Percentiles rank a stretch among this genome's conserved stretches.
Conservation (phyloP, 2,888 invertebrate species). For the Aspidiotus rigidus region DNA sequence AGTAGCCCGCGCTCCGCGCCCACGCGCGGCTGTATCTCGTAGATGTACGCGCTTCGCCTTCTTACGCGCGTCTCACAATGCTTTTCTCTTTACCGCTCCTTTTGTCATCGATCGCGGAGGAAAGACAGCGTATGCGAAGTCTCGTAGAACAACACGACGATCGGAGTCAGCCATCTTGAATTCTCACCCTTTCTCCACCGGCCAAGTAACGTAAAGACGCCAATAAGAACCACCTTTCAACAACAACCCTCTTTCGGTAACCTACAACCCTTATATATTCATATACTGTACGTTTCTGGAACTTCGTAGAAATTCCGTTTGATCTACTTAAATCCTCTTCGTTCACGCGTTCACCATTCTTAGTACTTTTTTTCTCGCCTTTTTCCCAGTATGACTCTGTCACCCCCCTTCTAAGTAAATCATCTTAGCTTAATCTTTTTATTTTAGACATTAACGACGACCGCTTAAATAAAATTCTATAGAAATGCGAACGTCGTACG, state of each 20-base stretch:
- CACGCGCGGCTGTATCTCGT: too few species aligned
- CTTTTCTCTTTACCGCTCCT: slow-evolving; percentile 4
- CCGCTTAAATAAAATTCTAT: too few species aligned
- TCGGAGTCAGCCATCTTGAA: slow-evolving; percentile 18
- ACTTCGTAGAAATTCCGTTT: slow-evolving; percentile 5
- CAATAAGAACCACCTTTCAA: slow-evolving; percentile 33
- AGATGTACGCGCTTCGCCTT: background rate
- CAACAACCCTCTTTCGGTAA: slow-evolving; percentile 30
- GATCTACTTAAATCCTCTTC: slow-evolving; percentile 4
- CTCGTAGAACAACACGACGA: slow-evolving; percentile 1
- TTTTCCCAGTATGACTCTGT: too few species aligned
- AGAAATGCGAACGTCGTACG: too few species aligned
- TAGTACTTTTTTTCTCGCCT: too few species aligned
- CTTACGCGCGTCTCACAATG: background rate
- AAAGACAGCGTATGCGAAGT: background rate
- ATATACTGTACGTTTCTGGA: slow-evolving; percentile 3
- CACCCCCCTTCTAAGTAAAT: too few species aligned
- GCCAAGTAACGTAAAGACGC: slow-evolving; percentile 30
- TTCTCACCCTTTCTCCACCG: slow-evolving; percentile 20
- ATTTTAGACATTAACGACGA: too few species aligned
- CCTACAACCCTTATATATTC: slow-evolving; percentile 10
- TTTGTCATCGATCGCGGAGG: slow-evolving; percentile 2
- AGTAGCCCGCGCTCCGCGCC: too few species aligned
- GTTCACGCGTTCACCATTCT: background rate
- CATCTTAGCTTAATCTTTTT: too few species aligned